Conservation (phyloP, 2,888 invertebrate species). For the Drosophila quasianomalipes region DNA sequence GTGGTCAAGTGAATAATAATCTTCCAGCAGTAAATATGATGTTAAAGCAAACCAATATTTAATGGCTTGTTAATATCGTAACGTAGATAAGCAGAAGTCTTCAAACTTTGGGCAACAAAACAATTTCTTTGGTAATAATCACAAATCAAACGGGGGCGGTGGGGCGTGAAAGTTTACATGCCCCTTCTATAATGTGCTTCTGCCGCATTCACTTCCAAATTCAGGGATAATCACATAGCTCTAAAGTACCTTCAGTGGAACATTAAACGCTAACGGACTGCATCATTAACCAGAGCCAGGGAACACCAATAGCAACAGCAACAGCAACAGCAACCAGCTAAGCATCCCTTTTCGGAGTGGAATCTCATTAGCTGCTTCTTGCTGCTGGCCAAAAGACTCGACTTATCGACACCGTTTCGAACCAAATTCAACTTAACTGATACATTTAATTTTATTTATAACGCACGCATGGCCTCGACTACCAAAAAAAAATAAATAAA, state of each 20-base stretch:
- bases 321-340: not conserved
- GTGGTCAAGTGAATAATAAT: not conserved
- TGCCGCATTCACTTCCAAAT: not conserved
- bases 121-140: slow-evolving; percentile 48
- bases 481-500: slow-evolving; percentile 14
- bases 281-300: slow-evolving; percentile 63
- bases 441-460: slow-evolving; percentile 78
- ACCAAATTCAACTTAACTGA: slow-evolving; percentile 65
- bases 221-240: slow-evolving; percentile 46
- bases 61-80: slow-evolving; percentile 34
- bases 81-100: slow-evolving; percentile 19
- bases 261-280: slow-evolving; percentile 61
- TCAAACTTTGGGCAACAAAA: slow-evolving; percentile 31
- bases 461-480: slow-evolving; percentile 67
- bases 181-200: not conserved
- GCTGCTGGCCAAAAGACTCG: slow-evolving; percentile 36
- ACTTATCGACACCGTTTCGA: slow-evolving; percentile 62
- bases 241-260: slow-evolving; percentile 39
- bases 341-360: slow-evolving; percentile 14
- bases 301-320: not conserved
- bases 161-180: slow-evolving; percentile 42
- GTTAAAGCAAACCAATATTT: slow-evolving; percentile 6
- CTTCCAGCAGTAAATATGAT: slow-evolving; percentile 2
- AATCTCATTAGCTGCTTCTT: slow-evolving; percentile 67
- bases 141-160: slow-evolving; percentile 45